Evolutionary conservation across 2,797 vertebrate species (phyloP), one percentile per base, ranked within the genome.

Genomic region (Perodicticus potto): DNA sequence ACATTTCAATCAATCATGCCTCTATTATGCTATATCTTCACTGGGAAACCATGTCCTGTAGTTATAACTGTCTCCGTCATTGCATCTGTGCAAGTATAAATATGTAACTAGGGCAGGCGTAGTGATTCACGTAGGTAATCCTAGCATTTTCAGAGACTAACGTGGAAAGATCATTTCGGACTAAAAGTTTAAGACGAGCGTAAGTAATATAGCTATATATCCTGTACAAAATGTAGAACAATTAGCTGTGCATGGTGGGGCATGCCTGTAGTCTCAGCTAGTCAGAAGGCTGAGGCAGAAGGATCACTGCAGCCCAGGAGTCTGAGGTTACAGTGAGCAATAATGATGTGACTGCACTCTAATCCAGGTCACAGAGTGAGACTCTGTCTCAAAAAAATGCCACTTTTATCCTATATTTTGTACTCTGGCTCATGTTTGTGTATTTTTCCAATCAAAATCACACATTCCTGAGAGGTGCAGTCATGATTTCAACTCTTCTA

Each of bases 391-490:
- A 67, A n/a, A 67, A 67, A 67, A 67, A 61, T 86, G 77, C 14
- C 16, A 63, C 0, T 10, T 78, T 94, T 88, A 69, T 13, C 34
- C n/a, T 11, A 12, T 76, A 59, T 37, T 49, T 84, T 82, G 2
- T 65, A 17, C 17, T 94, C 16, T 81, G 12, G 0, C 29, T 93
- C 65, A 83, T 53, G 6, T 45, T n/a, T 67, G 55, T 67, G 11
- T 57, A 23, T 72, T 85, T 92, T 94, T n/a, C 34, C 3, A 63
- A 59, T 81, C 29, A 81, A 96, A 95, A 92, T 59, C 59, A 86
- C 29, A 92, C 65, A 74, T 3, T 83, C 29, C 87, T 90, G 22
- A 86, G 53, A 29, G n/a, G 27, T 40, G 2, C 5, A 3, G 14
- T 65, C 90, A n/a, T 77, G 4, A n/a, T 25, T 92, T 86, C n/a